A percentile compares a stretch with the other conserved stretches of the same genome.
Evolutionary conservation across 1,140 invertebrate species (phyloP).

Genomic region (Campodea augens): DNA sequence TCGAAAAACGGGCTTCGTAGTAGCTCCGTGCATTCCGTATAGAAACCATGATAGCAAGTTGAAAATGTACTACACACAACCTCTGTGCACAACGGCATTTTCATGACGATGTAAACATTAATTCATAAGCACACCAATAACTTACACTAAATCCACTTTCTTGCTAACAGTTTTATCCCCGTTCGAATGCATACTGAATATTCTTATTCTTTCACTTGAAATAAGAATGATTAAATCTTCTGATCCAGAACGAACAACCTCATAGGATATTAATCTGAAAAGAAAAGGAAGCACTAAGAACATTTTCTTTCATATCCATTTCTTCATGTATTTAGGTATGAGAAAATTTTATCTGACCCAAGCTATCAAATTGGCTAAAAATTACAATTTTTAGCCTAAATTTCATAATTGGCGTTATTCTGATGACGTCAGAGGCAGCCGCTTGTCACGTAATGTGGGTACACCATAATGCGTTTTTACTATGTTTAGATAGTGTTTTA

Average conservation of each 20-base stretch:
- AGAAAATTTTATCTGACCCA: neutral
- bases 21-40: constrained; percentile 12
- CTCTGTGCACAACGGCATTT: neutral
- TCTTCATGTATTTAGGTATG: neutral
- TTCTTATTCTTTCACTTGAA: constrained; percentile 53
- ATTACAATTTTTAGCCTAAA: constrained; percentile 1
- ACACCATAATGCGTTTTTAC: too few relatives aligned
- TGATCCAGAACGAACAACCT: constrained; percentile 45
- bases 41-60: constrained; percentile 38
- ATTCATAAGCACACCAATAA: constrained; percentile 1
- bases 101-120: neutral
- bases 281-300: constrained; percentile 1
- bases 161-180: constrained; percentile 35
- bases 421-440: too few relatives aligned
- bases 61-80: constrained; percentile 14
- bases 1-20: constrained; percentile 30
- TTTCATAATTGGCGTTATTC: neutral
- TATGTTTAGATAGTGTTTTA: too few relatives aligned
- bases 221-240: constrained; percentile 53
- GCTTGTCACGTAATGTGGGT: too few relatives aligned
- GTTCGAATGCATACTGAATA: constrained; percentile 36
- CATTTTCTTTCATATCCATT: neutral
- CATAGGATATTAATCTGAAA: constrained; percentile 54
- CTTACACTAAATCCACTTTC: constrained; percentile 40
- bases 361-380: too few relatives aligned